A percentile compares a stretch with the other conserved stretches of the same genome.
These are phyloP conservation scores for Xiphorhynchus elegans DNA, from an alignment of 2,113 vertebrate genomes.

Conservation along the genomic window DNA sequence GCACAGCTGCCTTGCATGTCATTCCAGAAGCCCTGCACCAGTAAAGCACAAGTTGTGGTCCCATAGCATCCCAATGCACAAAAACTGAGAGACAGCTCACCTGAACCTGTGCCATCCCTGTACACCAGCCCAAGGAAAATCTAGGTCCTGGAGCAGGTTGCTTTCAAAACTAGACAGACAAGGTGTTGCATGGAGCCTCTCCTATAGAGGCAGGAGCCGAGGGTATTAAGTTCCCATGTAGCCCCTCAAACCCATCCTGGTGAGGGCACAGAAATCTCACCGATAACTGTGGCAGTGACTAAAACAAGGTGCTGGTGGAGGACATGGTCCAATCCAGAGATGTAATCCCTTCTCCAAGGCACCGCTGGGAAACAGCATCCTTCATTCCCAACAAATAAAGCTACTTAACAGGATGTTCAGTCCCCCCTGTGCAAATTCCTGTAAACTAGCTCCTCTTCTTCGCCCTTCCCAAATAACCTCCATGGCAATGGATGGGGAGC, in stretches of 20 bases:
- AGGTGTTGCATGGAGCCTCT: neutral
- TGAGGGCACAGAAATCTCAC: accelerated
- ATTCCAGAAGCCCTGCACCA: neutral
- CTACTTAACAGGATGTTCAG: neutral
- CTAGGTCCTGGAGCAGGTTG: neutral
- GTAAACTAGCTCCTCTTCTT: neutral
- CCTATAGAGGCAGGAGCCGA: neutral
- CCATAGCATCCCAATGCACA: accelerated
- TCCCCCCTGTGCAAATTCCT: neutral
- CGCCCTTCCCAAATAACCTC: neutral
- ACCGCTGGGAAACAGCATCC: neutral
- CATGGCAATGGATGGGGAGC: neutral
- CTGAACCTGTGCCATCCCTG: accelerated
- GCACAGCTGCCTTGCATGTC: neutral
- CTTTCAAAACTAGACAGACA: neutral
- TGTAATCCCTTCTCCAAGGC: neutral
- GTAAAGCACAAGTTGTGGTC: accelerated
- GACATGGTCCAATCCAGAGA: neutral
- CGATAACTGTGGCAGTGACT: neutral
- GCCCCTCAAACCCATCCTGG: accelerated
- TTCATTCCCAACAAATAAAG: neutral
- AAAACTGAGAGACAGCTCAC: neutral
- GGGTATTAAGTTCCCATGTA: neutral
- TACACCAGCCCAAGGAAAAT: neutral
- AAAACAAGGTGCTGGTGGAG: neutral